Evolutionary conservation across 2,797 vertebrate genomes (phyloP).

Genomic region (Ctenopoma kingsleyae): DNA sequence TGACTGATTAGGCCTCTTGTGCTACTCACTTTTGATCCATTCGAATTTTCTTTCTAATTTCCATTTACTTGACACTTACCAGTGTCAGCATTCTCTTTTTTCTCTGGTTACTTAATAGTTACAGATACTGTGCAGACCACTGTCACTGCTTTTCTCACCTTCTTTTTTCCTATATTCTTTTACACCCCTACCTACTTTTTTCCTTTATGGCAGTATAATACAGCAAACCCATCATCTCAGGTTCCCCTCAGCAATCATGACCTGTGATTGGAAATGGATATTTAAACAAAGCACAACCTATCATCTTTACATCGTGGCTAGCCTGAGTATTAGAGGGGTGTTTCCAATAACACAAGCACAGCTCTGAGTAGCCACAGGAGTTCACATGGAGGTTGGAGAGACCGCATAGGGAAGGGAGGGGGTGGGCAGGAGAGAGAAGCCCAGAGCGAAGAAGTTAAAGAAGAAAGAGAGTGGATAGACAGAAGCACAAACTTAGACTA

Average conservation of each 20-base stretch:
- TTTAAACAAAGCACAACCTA: constrained; percentile 76
- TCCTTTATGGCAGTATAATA: constrained; percentile 45
- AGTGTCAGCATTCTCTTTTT: constrained; percentile 10
- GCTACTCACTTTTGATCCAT: constrained; percentile 16
- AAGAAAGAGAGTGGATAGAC: constrained; percentile 16
- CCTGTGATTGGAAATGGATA: constrained; percentile 73
- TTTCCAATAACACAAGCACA: constrained; percentile 78
- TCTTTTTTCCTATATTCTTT: constrained; percentile 22
- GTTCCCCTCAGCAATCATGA: constrained; percentile 59
- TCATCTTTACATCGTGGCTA: constrained; percentile 78
- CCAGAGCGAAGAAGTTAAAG: constrained; percentile 11
- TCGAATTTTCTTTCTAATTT: constrained; percentile 25
- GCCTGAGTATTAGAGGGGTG: constrained; percentile 70
- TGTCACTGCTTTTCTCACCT: constrained; percentile 2
- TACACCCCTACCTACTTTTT: constrained; percentile 5
- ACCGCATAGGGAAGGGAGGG: constrained; percentile 52
- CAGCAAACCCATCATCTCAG: constrained; percentile 60
- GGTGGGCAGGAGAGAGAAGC: constrained; percentile 11
- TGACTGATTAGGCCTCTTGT: constrained; percentile 4
- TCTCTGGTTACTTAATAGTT: constrained; percentile 24
- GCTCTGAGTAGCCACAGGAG: constrained; percentile 59
- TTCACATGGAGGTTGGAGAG: constrained; percentile 75
- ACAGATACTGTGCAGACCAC: constrained; percentile 17
- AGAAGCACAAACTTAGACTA: constrained; percentile 33
- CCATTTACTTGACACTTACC: constrained; percentile 7